phyloP scores from a whole-genome alignment of 2,797 vertebrate species.

The Pseudochromis fuscus region DNA sequence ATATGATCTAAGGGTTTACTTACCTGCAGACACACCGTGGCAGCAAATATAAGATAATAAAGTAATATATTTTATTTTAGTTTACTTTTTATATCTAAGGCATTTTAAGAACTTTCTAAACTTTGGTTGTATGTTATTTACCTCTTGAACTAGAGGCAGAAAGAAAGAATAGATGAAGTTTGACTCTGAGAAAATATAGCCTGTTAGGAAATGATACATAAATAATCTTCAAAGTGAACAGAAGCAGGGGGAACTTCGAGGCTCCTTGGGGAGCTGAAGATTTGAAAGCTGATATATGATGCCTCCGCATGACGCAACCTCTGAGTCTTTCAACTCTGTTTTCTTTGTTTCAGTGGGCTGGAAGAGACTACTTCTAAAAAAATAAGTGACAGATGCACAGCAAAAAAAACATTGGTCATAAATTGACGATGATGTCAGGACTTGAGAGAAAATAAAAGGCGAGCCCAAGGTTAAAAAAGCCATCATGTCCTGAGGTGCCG shows the following conservation, averaged over 20 bases:
- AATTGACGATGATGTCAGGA: slow-evolving; percentile 56
- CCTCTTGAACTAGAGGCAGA: slow-evolving; percentile 44
- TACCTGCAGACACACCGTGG: slow-evolving; percentile 14
- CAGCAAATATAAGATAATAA: no score
- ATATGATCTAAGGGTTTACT: slow-evolving; percentile 56
- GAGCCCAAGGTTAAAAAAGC: slow-evolving; percentile 47
- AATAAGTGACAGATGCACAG: slow-evolving; percentile 65
- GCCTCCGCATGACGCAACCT: slow-evolving; percentile 53
- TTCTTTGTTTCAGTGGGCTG: slow-evolving; percentile 57
- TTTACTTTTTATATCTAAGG: slow-evolving; percentile 22
- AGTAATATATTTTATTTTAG: slow-evolving; percentile 29
- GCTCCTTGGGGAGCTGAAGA: slow-evolving; percentile 61
- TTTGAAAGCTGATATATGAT: slow-evolving; percentile 66
- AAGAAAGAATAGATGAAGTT: slow-evolving; percentile 51
- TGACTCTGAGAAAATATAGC: slow-evolving; percentile 69
- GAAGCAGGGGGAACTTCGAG: slow-evolving; percentile 40
- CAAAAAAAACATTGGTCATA: slow-evolving; percentile 52
- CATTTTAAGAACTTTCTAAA: slow-evolving; percentile 38
- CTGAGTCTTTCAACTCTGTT: slow-evolving; percentile 68
- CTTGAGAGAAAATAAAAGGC: slow-evolving; percentile 57
- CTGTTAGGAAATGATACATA: slow-evolving; percentile 69
- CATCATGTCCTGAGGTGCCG: slow-evolving; percentile 16
- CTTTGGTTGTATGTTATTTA: slow-evolving; percentile 48
- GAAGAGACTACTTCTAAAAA: slow-evolving; percentile 44
- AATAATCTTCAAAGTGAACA: slow-evolving; percentile 80